Conservation (phyloP, 2,797 vertebrate species). For the Enteromius unitaeniatus region DNA sequence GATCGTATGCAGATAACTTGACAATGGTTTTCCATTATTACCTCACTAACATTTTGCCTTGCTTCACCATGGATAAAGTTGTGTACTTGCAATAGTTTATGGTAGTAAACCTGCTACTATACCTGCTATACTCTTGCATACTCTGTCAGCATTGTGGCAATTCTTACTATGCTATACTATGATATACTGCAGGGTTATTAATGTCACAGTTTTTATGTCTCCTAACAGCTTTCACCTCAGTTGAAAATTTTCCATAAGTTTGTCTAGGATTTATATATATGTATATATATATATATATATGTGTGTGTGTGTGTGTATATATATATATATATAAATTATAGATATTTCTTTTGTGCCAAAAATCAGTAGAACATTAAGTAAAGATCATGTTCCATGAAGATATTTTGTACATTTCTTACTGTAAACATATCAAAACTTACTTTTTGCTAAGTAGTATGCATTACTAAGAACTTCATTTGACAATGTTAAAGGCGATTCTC, state of each 20-base stretch:
- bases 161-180: neutral
- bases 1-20: slow-evolving; percentile 37
- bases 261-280: neutral
- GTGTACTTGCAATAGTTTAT: neutral
- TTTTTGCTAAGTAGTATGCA: no score
- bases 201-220: neutral
- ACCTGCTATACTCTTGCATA: neutral
- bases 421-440: no score
- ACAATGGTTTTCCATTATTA: slow-evolving; percentile 36
- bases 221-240: neutral
- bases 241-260: neutral
- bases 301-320: no score
- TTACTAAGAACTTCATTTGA: no score
- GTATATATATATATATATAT: no score
- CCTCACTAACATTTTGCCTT: neutral
- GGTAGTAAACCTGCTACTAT: neutral
- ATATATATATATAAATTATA: no score
- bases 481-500: no score
- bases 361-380: no score
- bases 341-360: no score
- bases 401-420: no score
- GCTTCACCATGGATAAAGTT: neutral
- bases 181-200: neutral
- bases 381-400: no score
- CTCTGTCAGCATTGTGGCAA: neutral